Evolutionary conservation across 2,888 invertebrate genomes (phyloP).

Genomic region (Ypsolopha scabrella): DNA sequence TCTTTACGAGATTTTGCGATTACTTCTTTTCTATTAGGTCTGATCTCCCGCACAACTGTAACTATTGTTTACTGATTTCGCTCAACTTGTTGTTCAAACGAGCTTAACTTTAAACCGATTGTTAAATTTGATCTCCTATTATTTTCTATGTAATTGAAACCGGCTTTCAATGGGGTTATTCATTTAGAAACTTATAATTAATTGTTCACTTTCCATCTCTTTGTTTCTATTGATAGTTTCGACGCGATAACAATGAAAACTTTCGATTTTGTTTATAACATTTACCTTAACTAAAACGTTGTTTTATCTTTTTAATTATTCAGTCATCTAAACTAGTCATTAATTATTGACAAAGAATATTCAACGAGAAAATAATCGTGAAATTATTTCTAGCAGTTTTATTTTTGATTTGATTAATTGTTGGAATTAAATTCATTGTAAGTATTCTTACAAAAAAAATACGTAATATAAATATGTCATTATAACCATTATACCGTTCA

Average conservation of each 20-base stretch:
- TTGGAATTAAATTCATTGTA: no score
- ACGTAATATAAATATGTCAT: no score
- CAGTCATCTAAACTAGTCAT: no score
- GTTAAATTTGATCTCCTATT: conserved; percentile 23
- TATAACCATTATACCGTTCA: no score
- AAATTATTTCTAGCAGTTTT: no score
- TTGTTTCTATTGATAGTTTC: conserved; percentile 1
- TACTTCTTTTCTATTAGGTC: conserved; percentile 18
- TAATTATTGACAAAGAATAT: no score
- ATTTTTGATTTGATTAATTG: no score
- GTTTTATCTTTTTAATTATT: no score
- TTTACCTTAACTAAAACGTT: no score
- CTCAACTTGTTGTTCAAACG: conserved; percentile 20
- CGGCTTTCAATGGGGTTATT: conserved; percentile 29
- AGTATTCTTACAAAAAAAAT: no score
- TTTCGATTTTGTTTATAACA: background rate
- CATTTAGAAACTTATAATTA: conserved; percentile 45
- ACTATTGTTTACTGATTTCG: conserved; percentile 37
- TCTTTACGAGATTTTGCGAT: conserved; percentile 14
- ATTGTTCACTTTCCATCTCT: conserved; percentile 35
- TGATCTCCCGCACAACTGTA: conserved; percentile 10
- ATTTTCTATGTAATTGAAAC: conserved; percentile 20
- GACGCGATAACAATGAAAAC: background rate
- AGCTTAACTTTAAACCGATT: conserved; percentile 20
- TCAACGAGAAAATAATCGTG: no score